Evolutionary conservation across 2,888 invertebrate species (phyloP), one percentile per base, ranked within the genome.

Genomic region (Fragum fragum): DNA sequence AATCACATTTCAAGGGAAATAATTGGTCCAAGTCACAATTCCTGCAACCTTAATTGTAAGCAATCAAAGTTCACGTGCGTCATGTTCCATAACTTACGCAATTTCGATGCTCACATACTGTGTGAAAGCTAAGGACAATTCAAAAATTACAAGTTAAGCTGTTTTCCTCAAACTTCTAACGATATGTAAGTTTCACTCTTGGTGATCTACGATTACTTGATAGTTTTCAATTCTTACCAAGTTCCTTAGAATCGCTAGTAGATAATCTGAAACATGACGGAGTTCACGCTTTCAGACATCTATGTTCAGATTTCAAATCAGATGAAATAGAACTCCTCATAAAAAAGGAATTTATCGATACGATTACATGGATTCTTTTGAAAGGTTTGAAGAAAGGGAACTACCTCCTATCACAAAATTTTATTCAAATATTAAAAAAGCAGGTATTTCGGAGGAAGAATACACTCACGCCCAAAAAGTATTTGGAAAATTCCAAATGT

Each of bases 301-400:
- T 73, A 42, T 29, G n/a, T 29, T 47, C 61, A 16, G 73, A 73
- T 39, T 73, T 73, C n/a, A 16, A 57, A 9, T 6, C 6, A 16
- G 32, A n/a, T 28, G 61, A 63, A 32, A 36, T 36, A 36, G 9
- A 36, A 36, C 32, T 36, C 68, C 83, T 6, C 11, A 73, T 21
- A 14, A 77, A 23, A 93, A 93, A 81, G 91, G 92, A 14, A 82
- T 93, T 18, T 93, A 94, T 78, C 92, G 92, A 0, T 93, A 92
- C 76, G 92, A 93, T 1, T 92, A 91, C 77, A 69, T 93, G 9
- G 86, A 68, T 89, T 9, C 89, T 16, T 52, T 42, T 47, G 28
- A 29, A 14, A 78, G 72, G 74, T 85, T 79, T 70, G 39, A 47
- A 36, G 72, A 68, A 55, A 47, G 1, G 1, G 0, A 57, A 28